Percentiles rank a stretch among this genome's conserved stretches.
phyloP scores from a whole-genome alignment of 2,888 invertebrate species.

The Suillia variegata region DNA sequence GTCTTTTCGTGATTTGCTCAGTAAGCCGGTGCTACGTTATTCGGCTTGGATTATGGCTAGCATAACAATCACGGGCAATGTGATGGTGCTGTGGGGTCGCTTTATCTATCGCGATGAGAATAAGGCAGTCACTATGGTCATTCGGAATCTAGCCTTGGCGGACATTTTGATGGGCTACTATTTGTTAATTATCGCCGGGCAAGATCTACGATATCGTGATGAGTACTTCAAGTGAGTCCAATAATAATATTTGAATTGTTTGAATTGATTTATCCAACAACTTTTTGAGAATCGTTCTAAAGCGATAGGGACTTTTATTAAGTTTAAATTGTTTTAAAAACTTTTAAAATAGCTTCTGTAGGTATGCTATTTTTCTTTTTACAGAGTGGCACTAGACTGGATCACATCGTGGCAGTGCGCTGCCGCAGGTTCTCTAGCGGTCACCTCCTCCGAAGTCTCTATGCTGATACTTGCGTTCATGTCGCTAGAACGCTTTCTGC shows the following conservation, averaged over 20 bases:
- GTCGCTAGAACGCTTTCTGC: conserved; percentile 71
- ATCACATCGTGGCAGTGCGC: conserved; percentile 71
- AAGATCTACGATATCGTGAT: conserved; percentile 66
- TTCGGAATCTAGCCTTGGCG: conserved; percentile 70
- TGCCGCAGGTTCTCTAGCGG: conserved; percentile 67
- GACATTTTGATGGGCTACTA: conserved; percentile 74
- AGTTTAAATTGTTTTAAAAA: too few species aligned
- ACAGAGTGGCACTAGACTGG: conserved; percentile 66
- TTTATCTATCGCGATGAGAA: conserved; percentile 68
- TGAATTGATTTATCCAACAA: too few species aligned
- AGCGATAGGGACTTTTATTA: too few species aligned
- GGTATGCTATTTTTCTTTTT: too few species aligned
- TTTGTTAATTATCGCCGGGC: conserved; percentile 67
- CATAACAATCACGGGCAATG: conserved; percentile 68
- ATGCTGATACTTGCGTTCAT: conserved; percentile 72
- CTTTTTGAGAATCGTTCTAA: too few species aligned
- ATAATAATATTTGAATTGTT: too few species aligned
- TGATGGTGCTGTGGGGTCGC: conserved; percentile 68
- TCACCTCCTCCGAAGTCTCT: conserved; percentile 73
- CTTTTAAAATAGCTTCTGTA: too few species aligned
- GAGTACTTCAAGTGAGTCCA: conserved; percentile 63
- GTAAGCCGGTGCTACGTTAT: conserved; percentile 65
- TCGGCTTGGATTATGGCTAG: conserved; percentile 70
- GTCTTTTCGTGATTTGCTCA: conserved; percentile 66
- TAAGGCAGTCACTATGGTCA: conserved; percentile 67